These are phyloP conservation scores for Galaxea fascicularis DNA, from an alignment of 92 coral and sea anemone genomes.

Conservation along the genomic window DNA sequence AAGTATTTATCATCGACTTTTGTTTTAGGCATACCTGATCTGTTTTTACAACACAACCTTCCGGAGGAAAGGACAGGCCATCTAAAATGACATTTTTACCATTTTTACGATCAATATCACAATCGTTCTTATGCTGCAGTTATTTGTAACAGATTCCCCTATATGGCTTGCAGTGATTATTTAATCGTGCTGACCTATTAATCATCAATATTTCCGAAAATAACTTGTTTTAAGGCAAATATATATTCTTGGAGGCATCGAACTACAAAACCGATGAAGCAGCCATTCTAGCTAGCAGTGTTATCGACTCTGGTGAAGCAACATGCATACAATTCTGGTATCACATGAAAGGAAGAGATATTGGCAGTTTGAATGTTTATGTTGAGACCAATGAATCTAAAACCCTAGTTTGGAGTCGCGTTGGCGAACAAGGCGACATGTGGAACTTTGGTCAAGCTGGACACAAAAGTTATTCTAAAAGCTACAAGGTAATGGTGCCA, in stretches of 20 bases:
- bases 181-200: neutral
- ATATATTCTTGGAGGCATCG: slow-evolving; percentile 77
- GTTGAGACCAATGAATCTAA: slow-evolving; percentile 52
- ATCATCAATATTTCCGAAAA: neutral
- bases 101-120: too few relatives aligned
- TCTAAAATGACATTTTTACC: too few relatives aligned
- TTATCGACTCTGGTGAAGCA: slow-evolving; percentile 33
- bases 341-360: slow-evolving; percentile 81
- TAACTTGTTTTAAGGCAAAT: slow-evolving; percentile 58
- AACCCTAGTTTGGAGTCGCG: slow-evolving; percentile 61
- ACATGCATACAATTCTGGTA: slow-evolving; percentile 86
- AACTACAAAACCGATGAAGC: slow-evolving; percentile 53
- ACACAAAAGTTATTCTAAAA: slow-evolving; percentile 13
- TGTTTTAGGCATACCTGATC: too few relatives aligned
- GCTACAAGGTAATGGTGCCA: slow-evolving; percentile 7
- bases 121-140: too few relatives aligned
- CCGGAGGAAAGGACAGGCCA: too few relatives aligned
- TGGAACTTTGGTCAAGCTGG: slow-evolving; percentile 86
- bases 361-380: slow-evolving; percentile 63
- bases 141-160: too few relatives aligned
- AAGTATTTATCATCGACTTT: too few relatives aligned
- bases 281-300: slow-evolving; percentile 59
- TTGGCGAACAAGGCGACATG: slow-evolving; percentile 61
- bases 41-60: too few relatives aligned
- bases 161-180: neutral